Percentiles rank a stretch among this genome's conserved stretches.
Evolutionary conservation across 1,140 invertebrate genomes (phyloP).

Genomic region (Ostrea edulis): DNA sequence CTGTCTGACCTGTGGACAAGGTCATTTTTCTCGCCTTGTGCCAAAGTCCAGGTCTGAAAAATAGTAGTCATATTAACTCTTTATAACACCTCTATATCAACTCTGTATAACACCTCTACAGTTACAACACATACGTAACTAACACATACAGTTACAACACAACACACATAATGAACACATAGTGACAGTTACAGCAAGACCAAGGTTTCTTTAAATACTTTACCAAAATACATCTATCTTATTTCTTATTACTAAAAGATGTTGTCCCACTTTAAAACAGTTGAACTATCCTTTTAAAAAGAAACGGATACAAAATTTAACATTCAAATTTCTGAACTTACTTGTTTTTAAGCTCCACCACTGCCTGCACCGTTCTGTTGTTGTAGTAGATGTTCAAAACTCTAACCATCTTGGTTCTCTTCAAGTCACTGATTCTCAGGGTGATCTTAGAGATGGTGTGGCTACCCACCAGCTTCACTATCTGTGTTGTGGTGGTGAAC

Average conservation of each 20-base stretch:
- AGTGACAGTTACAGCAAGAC: too few relatives aligned
- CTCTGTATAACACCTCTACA: too few relatives aligned
- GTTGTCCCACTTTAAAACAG: too few relatives aligned
- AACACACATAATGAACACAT: too few relatives aligned
- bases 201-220: too few relatives aligned
- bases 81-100: too few relatives aligned
- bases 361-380: conserved; percentile 95
- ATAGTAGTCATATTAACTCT: background rate
- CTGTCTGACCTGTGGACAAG: conserved; percentile 93
- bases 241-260: too few relatives aligned
- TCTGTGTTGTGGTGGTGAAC: conserved; percentile 98
- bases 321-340: conserved; percentile 77
- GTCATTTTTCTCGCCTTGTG: conserved; percentile 96
- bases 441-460: conserved; percentile 97
- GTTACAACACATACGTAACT: too few relatives aligned
- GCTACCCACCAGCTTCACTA: conserved; percentile 95
- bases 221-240: too few relatives aligned
- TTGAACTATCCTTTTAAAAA: too few relatives aligned
- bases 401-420: conserved; percentile 97
- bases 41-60: conserved; percentile 88
- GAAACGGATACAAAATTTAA: too few relatives aligned
- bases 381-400: conserved; percentile 98
- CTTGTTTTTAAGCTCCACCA: conserved; percentile 98
- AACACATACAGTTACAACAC: too few relatives aligned
- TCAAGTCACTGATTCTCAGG: conserved; percentile 95